A percentile compares a stretch with the other conserved stretches of the same genome.
phyloP scores from a whole-genome alignment of 2,797 vertebrate genomes.

The Chiroxiphia lanceolata region DNA sequence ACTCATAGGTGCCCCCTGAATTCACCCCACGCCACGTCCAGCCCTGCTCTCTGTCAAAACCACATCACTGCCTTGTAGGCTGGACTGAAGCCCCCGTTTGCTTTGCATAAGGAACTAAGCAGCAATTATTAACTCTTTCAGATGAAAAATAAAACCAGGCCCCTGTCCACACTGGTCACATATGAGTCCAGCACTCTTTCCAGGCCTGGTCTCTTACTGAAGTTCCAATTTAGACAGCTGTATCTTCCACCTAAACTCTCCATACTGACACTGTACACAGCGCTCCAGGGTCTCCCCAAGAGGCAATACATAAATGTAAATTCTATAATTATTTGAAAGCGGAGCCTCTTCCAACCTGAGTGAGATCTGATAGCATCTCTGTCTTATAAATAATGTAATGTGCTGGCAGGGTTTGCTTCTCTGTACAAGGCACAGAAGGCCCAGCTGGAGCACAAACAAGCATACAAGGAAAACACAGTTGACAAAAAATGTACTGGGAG shows the following conservation, averaged over 20 bases:
- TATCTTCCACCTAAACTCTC: neutral
- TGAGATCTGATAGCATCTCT: constrained; percentile 52
- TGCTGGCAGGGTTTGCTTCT: constrained; percentile 32
- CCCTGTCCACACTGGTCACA: rapidly evolving
- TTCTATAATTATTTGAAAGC: constrained; percentile 60
- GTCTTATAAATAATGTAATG: constrained; percentile 64
- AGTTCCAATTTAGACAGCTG: neutral
- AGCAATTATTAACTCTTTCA: neutral
- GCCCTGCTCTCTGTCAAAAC: neutral
- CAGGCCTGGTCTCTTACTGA: neutral
- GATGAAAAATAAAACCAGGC: neutral
- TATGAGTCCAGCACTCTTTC: neutral
- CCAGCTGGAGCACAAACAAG: constrained; percentile 53
- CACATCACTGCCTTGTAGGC: neutral
- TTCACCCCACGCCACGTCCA: rapidly evolving
- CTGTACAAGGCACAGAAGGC: constrained; percentile 27
- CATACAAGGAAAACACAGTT: neutral
- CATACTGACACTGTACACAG: constrained; percentile 5
- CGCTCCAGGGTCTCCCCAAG: neutral
- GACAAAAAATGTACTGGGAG: constrained; percentile 11
- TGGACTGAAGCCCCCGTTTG: neutral
- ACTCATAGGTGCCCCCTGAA: rapidly evolving
- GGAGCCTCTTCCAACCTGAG: constrained; percentile 47
- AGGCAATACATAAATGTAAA: constrained; percentile 58
- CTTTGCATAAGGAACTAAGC: neutral